Evolutionary conservation across 2,797 vertebrate species (phyloP), one percentile per base, ranked within the genome.

Genomic region (Siniperca undulata): DNA sequence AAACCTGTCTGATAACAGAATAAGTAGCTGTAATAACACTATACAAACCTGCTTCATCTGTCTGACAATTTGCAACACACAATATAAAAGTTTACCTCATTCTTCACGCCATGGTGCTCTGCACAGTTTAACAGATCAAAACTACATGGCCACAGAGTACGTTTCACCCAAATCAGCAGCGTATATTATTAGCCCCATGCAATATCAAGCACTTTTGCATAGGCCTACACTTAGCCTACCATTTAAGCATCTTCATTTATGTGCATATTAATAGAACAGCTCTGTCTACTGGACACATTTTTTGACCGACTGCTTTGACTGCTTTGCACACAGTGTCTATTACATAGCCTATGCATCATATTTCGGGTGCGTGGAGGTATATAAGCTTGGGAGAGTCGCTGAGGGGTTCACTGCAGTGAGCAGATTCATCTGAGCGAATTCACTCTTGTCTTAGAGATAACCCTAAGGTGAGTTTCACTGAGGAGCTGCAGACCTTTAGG

Each of bases 231-330:
- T 94, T 88, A 73, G 89, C 88, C 92, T 95, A 95, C 96, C 95
- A 95, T 96, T 96, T 95, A 96, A 94, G 96, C 95, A 95, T 95
- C 96, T 95, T 97, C 95, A 94, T 96, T 96, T 96, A 96, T 96
- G 96, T 90, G 91, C 85, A 87, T 96, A 97, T 94, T 96, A 96
- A 97, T 96, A 97, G 96, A 95, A 91, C 94, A 59, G 94, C 92
- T 89, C 94, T 96, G 96, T 95, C 95, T 95, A 95, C 93, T 96
- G 93, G 95, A 95, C 95, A 96, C 86, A 95, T 95, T 96, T 96
- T 95, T 92, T 78, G 77, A 91, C 91, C 81, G 86, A 90, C 94
- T 90, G 93, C 94, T 92, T 93, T 85, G 91, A 91, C 93, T 88
- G 90, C 93, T 93, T 93, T 85, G 94, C 93, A 84, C 89, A 90